phyloP scores from a whole-genome alignment of 2,888 invertebrate species.

The Carpatolechia fugitivella region DNA sequence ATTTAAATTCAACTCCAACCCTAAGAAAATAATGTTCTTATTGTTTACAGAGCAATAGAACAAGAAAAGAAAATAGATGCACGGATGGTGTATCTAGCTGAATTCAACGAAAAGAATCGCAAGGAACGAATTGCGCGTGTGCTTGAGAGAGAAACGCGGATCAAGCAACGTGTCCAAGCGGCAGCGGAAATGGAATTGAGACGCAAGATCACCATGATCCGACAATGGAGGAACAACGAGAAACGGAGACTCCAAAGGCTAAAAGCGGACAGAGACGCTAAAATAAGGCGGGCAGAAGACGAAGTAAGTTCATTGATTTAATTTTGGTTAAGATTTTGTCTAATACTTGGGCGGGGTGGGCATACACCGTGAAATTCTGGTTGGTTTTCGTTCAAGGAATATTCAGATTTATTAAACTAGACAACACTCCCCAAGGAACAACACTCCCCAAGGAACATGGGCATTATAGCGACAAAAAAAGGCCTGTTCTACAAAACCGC shows the following conservation, averaged over 20 bases:
- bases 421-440: too few species aligned
- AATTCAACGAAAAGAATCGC: conserved; percentile 58
- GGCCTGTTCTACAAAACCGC: too few species aligned
- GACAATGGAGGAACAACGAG: conserved; percentile 65
- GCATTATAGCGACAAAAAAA: too few species aligned
- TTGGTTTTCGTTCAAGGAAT: neutral
- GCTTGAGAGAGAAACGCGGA: conserved; percentile 54
- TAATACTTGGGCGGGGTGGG: too few species aligned
- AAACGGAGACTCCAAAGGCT: conserved; percentile 56
- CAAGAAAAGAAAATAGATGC: conserved; percentile 60
- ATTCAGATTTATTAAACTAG: too few species aligned
- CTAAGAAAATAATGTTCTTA: too few species aligned
- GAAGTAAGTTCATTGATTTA: conserved; percentile 40
- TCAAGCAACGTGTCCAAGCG: conserved; percentile 65
- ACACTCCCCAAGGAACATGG: too few species aligned
- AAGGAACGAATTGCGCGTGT: conserved; percentile 51
- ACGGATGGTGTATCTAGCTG: conserved; percentile 59
- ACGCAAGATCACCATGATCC: conserved; percentile 67
- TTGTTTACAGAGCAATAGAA: conserved; percentile 59
- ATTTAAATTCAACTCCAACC: too few species aligned
- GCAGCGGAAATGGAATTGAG: conserved; percentile 68
- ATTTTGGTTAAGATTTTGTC: too few species aligned
- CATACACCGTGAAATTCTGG: too few species aligned
- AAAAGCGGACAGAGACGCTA: conserved; percentile 53
- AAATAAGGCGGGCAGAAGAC: conserved; percentile 46